Evolutionary conservation across 2,888 invertebrate genomes (phyloP).

Genomic region (Oscheius myriophilus): DNA sequence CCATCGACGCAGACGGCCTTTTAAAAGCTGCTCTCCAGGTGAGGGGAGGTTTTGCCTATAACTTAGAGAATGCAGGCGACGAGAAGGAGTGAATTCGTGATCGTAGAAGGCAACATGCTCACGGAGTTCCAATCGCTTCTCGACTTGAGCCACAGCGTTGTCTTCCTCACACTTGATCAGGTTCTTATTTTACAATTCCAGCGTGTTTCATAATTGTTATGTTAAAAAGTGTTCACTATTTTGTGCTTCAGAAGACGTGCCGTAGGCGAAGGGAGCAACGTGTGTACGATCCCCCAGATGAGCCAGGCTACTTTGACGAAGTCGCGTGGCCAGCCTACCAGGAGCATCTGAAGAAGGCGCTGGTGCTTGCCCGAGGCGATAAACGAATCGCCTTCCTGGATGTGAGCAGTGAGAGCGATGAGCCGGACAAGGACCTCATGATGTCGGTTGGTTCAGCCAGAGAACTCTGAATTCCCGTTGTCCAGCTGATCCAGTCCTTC

Average conservation of each 20-base stretch:
- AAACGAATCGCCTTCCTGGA: slow-evolving; percentile 48
- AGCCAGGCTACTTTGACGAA: slow-evolving; percentile 82
- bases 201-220: no score
- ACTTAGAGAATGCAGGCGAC: slow-evolving; percentile 28
- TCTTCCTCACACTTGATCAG: slow-evolving; percentile 64
- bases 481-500: slow-evolving; percentile 40
- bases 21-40: not conserved
- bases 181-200: slow-evolving; percentile 23
- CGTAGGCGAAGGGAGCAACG: slow-evolving; percentile 51
- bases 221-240: not conserved
- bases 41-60: not conserved
- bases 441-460: slow-evolving; percentile 18
- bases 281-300: slow-evolving; percentile 86
- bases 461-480: not conserved
- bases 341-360: slow-evolving; percentile 67
- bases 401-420: slow-evolving; percentile 38
- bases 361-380: slow-evolving; percentile 41
- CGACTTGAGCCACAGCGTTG: slow-evolving; percentile 45
- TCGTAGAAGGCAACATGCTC: slow-evolving; percentile 68
- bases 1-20: slow-evolving; percentile 21
- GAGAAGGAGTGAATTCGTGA: slow-evolving; percentile 46
- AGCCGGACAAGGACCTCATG: slow-evolving; percentile 26
- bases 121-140: slow-evolving; percentile 58
- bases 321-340: slow-evolving; percentile 83
- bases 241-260: slow-evolving; percentile 56